Conservation (phyloP, 2,797 vertebrate species). For the Ctenopoma kingsleyae region DNA sequence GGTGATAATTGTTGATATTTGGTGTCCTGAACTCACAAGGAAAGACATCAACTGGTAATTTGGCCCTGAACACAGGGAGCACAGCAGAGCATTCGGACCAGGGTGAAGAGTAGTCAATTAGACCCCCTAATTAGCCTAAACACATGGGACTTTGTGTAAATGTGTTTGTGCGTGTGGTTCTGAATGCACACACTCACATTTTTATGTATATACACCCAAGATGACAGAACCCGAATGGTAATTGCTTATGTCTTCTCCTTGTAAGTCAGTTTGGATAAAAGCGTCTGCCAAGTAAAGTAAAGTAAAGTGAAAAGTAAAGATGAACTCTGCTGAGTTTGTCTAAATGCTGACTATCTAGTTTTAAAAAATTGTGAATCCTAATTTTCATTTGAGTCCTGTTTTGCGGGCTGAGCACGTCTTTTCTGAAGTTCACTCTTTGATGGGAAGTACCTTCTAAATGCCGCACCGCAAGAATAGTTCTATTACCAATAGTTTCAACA, state of each 20-base stretch:
- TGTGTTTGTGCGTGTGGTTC: constrained; percentile 18
- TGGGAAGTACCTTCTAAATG: constrained; percentile 68
- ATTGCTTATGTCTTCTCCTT: no score
- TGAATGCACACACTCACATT: not conserved
- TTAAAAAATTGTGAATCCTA: constrained; percentile 27
- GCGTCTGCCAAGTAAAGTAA: no score
- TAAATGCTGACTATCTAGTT: constrained; percentile 37
- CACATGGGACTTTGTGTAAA: constrained; percentile 26
- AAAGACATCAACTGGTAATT: constrained; percentile 37
- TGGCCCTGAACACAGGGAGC: constrained; percentile 16
- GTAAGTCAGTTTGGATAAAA: no score
- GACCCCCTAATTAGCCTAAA: constrained; percentile 45
- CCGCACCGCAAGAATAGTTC: constrained; percentile 60
- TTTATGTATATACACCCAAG: constrained; percentile 8
- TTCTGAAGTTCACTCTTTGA: constrained; percentile 59
- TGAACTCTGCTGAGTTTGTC: constrained; percentile 27
- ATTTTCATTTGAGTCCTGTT: constrained; percentile 17
- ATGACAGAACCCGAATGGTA: no score
- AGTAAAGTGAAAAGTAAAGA: no score
- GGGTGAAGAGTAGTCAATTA: constrained; percentile 40
- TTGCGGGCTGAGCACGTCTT: constrained; percentile 43
- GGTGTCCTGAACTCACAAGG: constrained; percentile 29
- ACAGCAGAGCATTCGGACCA: constrained; percentile 13
- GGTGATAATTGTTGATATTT: constrained; percentile 43
- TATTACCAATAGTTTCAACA: constrained; percentile 77